Conservation (phyloP, 2,113 vertebrate species). For the Prinia subflava region DNA sequence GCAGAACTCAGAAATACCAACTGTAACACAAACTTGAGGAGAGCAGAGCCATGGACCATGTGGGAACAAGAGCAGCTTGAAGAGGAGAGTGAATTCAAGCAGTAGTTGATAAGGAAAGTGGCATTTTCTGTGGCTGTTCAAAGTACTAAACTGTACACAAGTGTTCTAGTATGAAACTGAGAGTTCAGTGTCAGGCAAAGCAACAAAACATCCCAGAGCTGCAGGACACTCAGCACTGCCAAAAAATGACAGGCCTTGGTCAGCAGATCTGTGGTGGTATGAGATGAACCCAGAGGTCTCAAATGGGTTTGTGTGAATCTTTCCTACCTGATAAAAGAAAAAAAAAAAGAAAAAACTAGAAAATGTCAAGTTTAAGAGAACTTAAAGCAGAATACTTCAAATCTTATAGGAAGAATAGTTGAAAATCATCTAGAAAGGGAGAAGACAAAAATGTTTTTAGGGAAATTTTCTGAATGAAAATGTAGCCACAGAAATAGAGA, state of each 20-base stretch:
- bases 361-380: background rate
- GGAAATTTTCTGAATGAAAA: background rate
- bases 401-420: background rate
- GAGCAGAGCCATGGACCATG: background rate
- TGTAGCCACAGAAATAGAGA: background rate
- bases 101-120: background rate
- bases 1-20: background rate
- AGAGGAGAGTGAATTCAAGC: background rate
- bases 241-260: background rate
- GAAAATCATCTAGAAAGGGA: background rate
- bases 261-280: background rate
- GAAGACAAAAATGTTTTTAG: background rate
- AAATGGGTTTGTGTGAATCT: background rate
- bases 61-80: background rate
- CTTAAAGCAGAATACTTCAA: background rate
- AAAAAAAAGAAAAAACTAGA: fast-evolving
- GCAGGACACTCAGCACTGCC: background rate
- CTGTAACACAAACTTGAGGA: background rate
- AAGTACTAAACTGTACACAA: background rate
- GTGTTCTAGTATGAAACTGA: background rate
- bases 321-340: background rate
- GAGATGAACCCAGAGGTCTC: background rate
- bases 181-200: background rate
- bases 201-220: background rate
- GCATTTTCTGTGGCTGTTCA: background rate